Evolutionary conservation across 1,140 invertebrate species (phyloP).

Genomic region (Oryzaephilus surinamensis): DNA sequence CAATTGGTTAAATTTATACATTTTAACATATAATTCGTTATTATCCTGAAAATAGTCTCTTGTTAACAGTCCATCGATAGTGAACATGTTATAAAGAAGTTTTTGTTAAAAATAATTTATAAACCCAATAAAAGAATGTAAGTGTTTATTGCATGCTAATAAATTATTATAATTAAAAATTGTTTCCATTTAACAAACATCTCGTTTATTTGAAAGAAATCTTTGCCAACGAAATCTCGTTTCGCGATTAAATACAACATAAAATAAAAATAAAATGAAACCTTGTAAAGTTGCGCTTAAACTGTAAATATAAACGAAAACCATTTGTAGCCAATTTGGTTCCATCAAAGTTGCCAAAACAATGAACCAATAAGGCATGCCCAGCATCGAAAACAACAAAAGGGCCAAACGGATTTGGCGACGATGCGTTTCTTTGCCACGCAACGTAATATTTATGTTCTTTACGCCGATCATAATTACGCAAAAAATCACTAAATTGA

Average conservation of each 20-base stretch:
- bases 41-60: not conserved
- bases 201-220: not conserved
- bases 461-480: slow-evolving; percentile 44
- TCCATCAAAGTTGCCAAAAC: slow-evolving; percentile 44
- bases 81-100: slow-evolving; percentile 1
- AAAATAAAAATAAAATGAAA: slow-evolving; percentile 51
- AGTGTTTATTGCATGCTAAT: not conserved
- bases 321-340: slow-evolving; percentile 24
- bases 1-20: not conserved
- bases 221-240: slow-evolving; percentile 41
- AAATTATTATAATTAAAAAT: no score
- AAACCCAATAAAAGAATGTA: not conserved
- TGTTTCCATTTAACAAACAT: no score
- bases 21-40: slow-evolving; percentile 1
- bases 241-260: slow-evolving; percentile 45
- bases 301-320: slow-evolving; percentile 48
- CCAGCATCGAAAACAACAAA: slow-evolving; percentile 49
- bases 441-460: slow-evolving; percentile 37
- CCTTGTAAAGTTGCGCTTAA: slow-evolving; percentile 49
- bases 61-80: not conserved
- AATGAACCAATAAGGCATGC: slow-evolving; percentile 52
- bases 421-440: slow-evolving; percentile 38
- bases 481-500: slow-evolving; percentile 44
- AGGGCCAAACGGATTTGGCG: slow-evolving; percentile 45
- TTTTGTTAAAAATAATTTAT: not conserved